Percentiles rank a stretch among this genome's conserved stretches.
phyloP scores from a whole-genome alignment of 2,113 vertebrate genomes.

The Poecilia latipinna region DNA sequence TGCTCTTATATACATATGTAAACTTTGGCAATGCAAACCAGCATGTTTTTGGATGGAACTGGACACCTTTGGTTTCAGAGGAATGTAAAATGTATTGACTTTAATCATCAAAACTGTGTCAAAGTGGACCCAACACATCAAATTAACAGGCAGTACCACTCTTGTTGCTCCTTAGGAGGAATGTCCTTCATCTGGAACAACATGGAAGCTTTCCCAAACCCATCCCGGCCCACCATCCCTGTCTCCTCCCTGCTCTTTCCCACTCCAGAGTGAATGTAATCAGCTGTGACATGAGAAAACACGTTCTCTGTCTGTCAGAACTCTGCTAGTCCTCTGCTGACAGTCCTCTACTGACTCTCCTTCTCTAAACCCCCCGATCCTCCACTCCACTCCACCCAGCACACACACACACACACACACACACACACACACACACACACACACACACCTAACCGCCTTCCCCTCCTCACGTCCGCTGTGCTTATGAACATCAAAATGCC shows the following conservation, averaged over 20 bases:
- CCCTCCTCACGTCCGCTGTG: slow-evolving; percentile 88
- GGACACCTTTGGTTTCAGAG: slow-evolving; percentile 35
- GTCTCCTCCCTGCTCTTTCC: slow-evolving; percentile 55
- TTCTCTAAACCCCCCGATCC: slow-evolving; percentile 82
- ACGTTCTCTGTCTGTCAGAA: slow-evolving; percentile 72
- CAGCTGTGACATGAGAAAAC: slow-evolving; percentile 98
- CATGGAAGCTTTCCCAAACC: slow-evolving; percentile 84
- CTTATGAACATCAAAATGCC: slow-evolving; percentile 98
- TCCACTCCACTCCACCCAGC: slow-evolving; percentile 56
- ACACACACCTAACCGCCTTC: slow-evolving; percentile 74
- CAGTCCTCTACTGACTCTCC: slow-evolving; percentile 64
- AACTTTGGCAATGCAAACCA: slow-evolving; percentile 9
- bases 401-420: no score
- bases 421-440: neutral
- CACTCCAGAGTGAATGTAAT: slow-evolving; percentile 89
- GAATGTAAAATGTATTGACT: slow-evolving; percentile 48
- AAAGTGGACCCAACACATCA: slow-evolving; percentile 38
- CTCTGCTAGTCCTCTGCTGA: slow-evolving; percentile 63
- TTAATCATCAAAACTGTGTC: slow-evolving; percentile 9
- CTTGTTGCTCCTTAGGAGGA: slow-evolving; percentile 66
- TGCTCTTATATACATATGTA: no score
- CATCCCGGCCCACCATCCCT: slow-evolving; percentile 49
- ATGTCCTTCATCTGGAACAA: slow-evolving; percentile 76
- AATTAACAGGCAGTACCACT: slow-evolving; percentile 40
- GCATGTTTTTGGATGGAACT: slow-evolving; percentile 35